Percentiles rank a stretch among this genome's conserved stretches.
These are phyloP conservation scores for Gymnoscopelus braueri DNA, from an alignment of 2,797 vertebrate species.

Conservation along the genomic window DNA sequence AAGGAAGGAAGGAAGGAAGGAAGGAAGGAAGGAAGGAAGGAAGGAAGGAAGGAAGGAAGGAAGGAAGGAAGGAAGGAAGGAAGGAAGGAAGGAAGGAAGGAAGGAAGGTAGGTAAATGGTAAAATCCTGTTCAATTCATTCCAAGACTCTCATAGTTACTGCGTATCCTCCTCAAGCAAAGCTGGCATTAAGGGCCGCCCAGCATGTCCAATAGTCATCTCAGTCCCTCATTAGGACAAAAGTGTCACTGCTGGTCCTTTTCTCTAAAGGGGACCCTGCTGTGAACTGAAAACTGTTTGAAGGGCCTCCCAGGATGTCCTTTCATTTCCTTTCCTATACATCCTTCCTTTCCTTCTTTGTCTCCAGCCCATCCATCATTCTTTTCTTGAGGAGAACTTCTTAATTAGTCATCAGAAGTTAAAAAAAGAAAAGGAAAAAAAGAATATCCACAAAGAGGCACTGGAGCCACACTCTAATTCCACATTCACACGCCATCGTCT, in stretches of 20 bases:
- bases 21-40: too few relatives aligned
- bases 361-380: conserved; percentile 56
- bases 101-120: conserved; percentile 5
- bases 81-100: not conserved
- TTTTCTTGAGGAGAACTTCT: conserved; percentile 47
- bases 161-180: conserved; percentile 44
- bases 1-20: too few relatives aligned
- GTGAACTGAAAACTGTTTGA: conserved; percentile 43
- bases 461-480: conserved; percentile 46
- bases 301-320: too few relatives aligned
- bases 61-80: too few relatives aligned
- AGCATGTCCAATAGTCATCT: conserved; percentile 53
- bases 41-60: too few relatives aligned
- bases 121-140: not conserved
- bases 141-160: not conserved
- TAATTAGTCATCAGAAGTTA: conserved; percentile 74
- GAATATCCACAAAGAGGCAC: conserved; percentile 27
- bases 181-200: conserved; percentile 59
- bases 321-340: not conserved
- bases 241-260: conserved; percentile 55
- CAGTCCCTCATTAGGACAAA: conserved; percentile 65
- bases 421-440: conserved; percentile 17
- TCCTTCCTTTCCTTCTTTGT: conserved; percentile 52
- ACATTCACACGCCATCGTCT: conserved; percentile 57
- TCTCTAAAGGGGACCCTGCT: conserved; percentile 58